Percentiles rank a stretch among this genome's conserved stretches.
Conservation (phyloP, 2,888 invertebrate genomes). For the Steinernema scapterisci region DNA sequence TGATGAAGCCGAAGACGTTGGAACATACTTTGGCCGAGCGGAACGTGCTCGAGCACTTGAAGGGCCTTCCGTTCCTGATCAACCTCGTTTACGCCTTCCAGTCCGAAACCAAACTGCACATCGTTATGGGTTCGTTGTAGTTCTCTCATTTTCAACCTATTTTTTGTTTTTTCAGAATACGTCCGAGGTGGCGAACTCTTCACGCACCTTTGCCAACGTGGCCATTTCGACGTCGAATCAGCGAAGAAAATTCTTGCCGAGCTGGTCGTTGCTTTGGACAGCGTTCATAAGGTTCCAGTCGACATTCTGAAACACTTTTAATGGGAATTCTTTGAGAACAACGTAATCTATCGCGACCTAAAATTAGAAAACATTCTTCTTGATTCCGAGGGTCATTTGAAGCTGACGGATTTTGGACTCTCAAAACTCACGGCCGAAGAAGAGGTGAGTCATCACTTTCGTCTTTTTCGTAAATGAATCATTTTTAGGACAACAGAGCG, state of each 20-base stretch:
- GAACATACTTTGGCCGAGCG: constrained; percentile 96
- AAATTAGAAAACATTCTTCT: constrained; percentile 95
- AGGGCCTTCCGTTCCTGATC: constrained; percentile 92
- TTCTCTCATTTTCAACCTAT: not conserved
- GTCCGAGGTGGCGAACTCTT: constrained; percentile 92
- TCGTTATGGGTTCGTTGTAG: constrained; percentile 81
- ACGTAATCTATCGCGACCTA: constrained; percentile 85
- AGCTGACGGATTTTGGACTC: constrained; percentile 94
- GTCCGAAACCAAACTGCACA: constrained; percentile 91
- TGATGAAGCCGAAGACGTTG: constrained; percentile 83
- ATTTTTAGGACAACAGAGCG: constrained; percentile 77
- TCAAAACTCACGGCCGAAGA: constrained; percentile 74
- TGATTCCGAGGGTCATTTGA: constrained; percentile 90
- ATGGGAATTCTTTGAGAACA: not conserved
- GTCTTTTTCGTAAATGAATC: too few relatives aligned
- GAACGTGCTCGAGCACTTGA: constrained; percentile 90
- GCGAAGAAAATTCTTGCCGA: constrained; percentile 93
- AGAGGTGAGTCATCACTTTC: constrained; percentile 3
- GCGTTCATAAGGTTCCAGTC: constrained; percentile 83
- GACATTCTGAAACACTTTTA: not conserved
- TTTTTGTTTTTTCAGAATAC: constrained; percentile 78
- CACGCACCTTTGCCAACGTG: constrained; percentile 91
- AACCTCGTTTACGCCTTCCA: constrained; percentile 98
- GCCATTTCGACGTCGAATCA: constrained; percentile 86
- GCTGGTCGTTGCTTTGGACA: constrained; percentile 90